phyloP scores from a whole-genome alignment of 2,888 invertebrate genomes.

The Escarpia spicata region DNA sequence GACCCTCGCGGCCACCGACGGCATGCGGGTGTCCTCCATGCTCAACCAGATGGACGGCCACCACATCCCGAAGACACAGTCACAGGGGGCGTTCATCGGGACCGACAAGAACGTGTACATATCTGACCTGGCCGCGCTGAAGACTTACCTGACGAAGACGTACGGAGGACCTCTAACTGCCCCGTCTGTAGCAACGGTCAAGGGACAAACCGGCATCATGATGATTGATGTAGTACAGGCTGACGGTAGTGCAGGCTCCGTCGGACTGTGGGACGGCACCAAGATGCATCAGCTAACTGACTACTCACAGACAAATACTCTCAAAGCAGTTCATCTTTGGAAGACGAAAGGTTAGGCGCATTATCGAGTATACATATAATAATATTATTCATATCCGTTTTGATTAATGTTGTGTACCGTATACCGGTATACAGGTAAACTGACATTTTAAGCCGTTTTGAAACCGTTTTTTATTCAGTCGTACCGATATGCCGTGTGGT shows the following conservation, averaged over 20 bases:
- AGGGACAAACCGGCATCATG: background rate
- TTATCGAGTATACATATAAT: too few relatives aligned
- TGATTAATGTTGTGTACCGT: too few relatives aligned
- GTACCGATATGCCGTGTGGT: background rate
- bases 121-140: background rate
- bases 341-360: background rate
- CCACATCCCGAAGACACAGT: background rate
- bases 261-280: background rate
- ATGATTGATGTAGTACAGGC: background rate
- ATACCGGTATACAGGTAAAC: too few relatives aligned
- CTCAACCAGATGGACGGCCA: background rate
- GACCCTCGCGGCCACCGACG: background rate
- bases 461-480: too few relatives aligned
- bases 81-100: background rate
- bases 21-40: background rate
- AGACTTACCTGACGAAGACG: background rate
- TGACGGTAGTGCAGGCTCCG: background rate
- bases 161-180: background rate
- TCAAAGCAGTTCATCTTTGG: background rate
- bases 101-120: background rate
- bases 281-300: background rate
- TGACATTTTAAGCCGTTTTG: too few relatives aligned
- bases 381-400: too few relatives aligned
- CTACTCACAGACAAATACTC: background rate
- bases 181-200: background rate